Conservation (phyloP, 2,113 vertebrate genomes). For the Muscicapa adusta region DNA sequence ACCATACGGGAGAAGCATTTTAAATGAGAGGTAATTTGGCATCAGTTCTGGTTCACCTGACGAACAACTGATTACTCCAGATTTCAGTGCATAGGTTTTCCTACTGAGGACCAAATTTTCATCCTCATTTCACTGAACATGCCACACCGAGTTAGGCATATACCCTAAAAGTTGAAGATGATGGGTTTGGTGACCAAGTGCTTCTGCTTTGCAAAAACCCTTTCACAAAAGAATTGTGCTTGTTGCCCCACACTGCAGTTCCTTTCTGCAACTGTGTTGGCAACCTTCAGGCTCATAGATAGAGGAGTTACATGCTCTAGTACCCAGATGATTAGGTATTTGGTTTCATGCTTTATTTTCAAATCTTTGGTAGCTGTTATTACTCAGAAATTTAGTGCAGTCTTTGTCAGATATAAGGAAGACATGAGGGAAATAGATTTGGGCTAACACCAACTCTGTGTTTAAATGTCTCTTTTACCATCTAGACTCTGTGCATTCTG, state of each 20-base stretch:
- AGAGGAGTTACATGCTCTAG: not conserved
- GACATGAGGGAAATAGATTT: not conserved
- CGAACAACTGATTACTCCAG: not conserved
- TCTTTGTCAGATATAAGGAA: not conserved
- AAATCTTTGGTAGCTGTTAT: not conserved
- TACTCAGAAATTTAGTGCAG: not conserved
- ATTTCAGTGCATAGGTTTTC: not conserved
- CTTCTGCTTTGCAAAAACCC: not conserved
- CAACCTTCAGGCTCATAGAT: not conserved
- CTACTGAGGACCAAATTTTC: not conserved
- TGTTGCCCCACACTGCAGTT: not conserved
- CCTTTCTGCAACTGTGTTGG: not conserved
- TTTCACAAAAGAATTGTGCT: not conserved
- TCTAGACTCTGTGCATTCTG: not conserved
- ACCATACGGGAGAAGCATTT: not conserved
- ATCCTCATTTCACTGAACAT: not conserved
- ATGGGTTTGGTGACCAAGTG: not conserved
- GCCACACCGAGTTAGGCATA: not conserved
- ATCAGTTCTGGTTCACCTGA: not conserved
- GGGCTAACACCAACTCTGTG: not conserved
- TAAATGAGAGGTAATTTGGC: not conserved
- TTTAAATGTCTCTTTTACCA: not conserved
- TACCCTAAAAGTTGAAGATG: not conserved
- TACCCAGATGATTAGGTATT: rapidly evolving
- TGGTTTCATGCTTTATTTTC: not conserved